Conservation (phyloP, 2,888 invertebrate genomes). For the Hyppa rectilinea region DNA sequence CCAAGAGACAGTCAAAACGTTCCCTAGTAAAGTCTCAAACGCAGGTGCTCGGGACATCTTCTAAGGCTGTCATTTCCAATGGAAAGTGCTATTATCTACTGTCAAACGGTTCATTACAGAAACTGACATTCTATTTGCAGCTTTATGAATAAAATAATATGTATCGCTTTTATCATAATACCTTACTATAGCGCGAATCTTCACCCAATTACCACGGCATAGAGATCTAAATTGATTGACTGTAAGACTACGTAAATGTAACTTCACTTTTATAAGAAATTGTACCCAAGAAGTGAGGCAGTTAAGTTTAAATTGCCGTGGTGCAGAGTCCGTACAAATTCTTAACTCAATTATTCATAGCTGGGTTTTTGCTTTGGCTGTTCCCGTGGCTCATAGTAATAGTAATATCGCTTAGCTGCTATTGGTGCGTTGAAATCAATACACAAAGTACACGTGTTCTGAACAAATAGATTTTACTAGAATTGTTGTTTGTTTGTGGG, state of each 20-base stretch:
- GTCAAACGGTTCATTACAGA: slow-evolving; percentile 5
- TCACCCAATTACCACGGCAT: neutral
- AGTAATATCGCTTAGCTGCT: slow-evolving; percentile 37
- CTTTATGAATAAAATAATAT: slow-evolving; percentile 40
- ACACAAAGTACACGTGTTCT: slow-evolving; percentile 45
- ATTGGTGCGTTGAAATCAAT: slow-evolving; percentile 57
- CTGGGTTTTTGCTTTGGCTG: slow-evolving; percentile 45
- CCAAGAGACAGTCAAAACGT: neutral
- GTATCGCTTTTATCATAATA: slow-evolving; percentile 15
- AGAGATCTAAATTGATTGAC: slow-evolving; percentile 35
- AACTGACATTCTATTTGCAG: slow-evolving; percentile 30
- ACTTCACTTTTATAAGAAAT: slow-evolving; percentile 16
- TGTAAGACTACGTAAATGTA: slow-evolving; percentile 23
- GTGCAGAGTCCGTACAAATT: slow-evolving; percentile 28
- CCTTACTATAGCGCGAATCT: slow-evolving; percentile 1
- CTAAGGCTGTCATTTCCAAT: neutral
- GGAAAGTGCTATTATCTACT: slow-evolving; percentile 9
- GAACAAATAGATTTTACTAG: slow-evolving; percentile 35
- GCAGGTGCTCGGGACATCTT: neutral
- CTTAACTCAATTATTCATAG: slow-evolving; percentile 64
- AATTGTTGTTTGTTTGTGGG: slow-evolving; percentile 26
- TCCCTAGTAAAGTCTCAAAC: neutral
- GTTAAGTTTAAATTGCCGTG: slow-evolving; percentile 36
- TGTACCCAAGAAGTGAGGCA: neutral
- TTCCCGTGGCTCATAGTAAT: slow-evolving; percentile 38